Conservation (phyloP, 2,113 vertebrate species). For the Lophura nycthemera region DNA sequence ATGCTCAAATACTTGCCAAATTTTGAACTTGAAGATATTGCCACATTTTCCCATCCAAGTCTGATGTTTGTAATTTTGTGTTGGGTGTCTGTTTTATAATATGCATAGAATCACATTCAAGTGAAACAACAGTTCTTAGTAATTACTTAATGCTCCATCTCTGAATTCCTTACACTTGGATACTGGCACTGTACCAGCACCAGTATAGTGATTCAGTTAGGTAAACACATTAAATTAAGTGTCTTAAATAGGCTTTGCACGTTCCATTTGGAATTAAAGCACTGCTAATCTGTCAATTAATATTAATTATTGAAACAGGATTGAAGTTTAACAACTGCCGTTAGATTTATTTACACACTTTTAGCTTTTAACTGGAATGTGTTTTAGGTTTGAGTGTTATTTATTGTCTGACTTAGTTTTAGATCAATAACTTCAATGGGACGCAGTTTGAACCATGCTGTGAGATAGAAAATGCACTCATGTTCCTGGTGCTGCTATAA, state of each 20-base stretch:
- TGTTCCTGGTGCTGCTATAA: not conserved
- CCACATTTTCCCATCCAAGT: not conserved
- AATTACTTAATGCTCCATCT: not conserved
- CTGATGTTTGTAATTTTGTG: not conserved
- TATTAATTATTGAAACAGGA: constrained; percentile 42
- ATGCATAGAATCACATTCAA: not conserved
- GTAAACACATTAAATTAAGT: not conserved
- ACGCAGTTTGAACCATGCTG: not conserved
- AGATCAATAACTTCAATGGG: not conserved
- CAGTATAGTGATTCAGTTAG: not conserved
- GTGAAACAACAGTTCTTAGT: not conserved
- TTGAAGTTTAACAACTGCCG: constrained; percentile 8
- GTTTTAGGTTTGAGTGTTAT: not conserved
- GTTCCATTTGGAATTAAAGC: constrained; percentile 32
- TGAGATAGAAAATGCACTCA: not conserved
- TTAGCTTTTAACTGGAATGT: not conserved
- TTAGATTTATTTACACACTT: not conserved
- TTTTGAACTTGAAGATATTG: not conserved
- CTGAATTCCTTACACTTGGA: not conserved
- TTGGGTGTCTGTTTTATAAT: not conserved
- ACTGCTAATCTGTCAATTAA: constrained; percentile 41
- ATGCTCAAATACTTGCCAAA: not conserved
- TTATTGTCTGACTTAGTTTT: not conserved
- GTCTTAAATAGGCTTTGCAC: not conserved
- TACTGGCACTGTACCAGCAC: not conserved